A percentile compares a stretch with the other conserved stretches of the same genome.
Conservation (phyloP, 2,888 invertebrate species). For the Agapostemon virescens region DNA sequence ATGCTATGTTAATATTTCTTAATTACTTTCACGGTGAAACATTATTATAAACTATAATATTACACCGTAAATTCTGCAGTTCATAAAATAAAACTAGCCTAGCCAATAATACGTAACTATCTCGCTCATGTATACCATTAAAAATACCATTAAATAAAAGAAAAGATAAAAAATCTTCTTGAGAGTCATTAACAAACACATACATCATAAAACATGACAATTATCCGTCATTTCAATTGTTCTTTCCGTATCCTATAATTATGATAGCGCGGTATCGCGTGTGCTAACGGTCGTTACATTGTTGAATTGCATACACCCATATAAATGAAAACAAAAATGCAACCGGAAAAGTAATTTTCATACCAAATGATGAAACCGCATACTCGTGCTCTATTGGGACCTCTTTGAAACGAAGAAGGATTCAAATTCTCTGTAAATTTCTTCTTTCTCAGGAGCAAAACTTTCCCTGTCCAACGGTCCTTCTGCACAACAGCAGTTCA, state of each 20-base stretch:
- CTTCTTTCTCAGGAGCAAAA: slow-evolving; percentile 29
- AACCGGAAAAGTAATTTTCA: too few species aligned
- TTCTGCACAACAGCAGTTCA: not conserved
- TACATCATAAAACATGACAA: not conserved
- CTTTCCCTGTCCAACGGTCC: slow-evolving; percentile 28
- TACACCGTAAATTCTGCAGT: not conserved
- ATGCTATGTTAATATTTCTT: not conserved
- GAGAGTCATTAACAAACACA: not conserved
- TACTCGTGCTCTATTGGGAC: not conserved
- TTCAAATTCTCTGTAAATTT: not conserved
- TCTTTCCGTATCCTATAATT: slow-evolving; percentile 4
- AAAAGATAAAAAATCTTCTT: not conserved
- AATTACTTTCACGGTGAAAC: not conserved
- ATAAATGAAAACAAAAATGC: not conserved
- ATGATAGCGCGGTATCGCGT: not conserved
- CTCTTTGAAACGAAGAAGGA: not conserved
- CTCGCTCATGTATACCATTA: not conserved
- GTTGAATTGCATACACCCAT: not conserved
- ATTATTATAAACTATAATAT: not conserved
- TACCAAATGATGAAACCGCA: not conserved
- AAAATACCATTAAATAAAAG: not conserved
- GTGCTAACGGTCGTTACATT: not conserved
- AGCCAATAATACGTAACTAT: not conserved
- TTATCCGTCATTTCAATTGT: not conserved
- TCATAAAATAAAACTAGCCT: not conserved